Percentiles rank a stretch among this genome's conserved stretches.
Evolutionary conservation across 2,797 vertebrate species (phyloP).

Genomic region (Tapirus indicus): DNA sequence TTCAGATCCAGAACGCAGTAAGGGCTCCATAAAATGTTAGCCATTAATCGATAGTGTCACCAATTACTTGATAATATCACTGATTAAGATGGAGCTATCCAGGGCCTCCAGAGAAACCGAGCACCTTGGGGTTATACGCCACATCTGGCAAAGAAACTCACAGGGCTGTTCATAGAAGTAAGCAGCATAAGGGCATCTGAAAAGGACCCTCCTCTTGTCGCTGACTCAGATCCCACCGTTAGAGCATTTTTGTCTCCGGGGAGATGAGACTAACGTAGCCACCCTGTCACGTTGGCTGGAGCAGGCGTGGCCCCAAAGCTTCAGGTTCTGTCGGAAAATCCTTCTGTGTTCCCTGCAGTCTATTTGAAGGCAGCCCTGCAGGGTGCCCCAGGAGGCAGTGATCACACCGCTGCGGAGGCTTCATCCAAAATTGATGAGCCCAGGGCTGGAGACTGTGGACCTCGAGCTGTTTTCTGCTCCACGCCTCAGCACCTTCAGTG

Average conservation of each 20-base stretch:
- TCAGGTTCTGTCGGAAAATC: neutral
- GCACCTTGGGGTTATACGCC: neutral
- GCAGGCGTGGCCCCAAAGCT: neutral
- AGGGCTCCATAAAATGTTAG: neutral
- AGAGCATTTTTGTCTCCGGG: neutral
- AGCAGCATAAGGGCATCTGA: neutral
- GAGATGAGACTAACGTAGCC: neutral
- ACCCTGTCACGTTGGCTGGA: accelerated
- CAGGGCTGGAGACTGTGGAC: neutral
- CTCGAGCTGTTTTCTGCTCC: accelerated
- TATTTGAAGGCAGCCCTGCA: neutral
- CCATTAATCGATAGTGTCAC: accelerated
- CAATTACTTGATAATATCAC: neutral
- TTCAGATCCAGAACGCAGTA: neutral
- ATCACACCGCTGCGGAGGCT: neutral
- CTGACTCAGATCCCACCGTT: accelerated
- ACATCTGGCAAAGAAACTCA: neutral
- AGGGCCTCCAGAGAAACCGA: neutral
- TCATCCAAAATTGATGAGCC: neutral
- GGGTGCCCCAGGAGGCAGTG: neutral
- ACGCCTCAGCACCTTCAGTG: accelerated
- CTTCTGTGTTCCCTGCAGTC: neutral
- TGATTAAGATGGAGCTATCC: neutral
- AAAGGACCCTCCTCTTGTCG: too few species aligned
- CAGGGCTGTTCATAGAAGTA: neutral